Evolutionary conservation across 2,797 vertebrate species (phyloP), one percentile per base, ranked within the genome.

Genomic region (Halcyon badia): DNA sequence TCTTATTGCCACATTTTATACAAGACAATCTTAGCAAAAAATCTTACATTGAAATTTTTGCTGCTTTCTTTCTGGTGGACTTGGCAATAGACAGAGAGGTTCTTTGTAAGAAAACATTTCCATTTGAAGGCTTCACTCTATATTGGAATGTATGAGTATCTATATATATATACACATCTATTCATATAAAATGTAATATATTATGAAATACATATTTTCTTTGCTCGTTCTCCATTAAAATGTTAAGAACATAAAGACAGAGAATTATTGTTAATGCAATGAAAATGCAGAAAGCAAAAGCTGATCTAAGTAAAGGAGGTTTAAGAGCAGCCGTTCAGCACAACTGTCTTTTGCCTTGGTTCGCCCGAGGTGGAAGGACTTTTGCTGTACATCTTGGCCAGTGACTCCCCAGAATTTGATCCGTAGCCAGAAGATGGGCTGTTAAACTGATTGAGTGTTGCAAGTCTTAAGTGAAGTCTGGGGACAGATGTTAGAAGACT

Each of bases 121-220:
- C 37, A 41, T 62, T 65, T 30, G 83, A 94, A 95, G 81, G 80
- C 90, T 95, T 95, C 78, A 56, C 68, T 94, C 44, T 92, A 28
- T 92, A 81, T 83, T 58, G 87, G 83, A 87, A 73, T 79, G 73
- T 96, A 92, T 76, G 54, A 80, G 6, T 81, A 15, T 70, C 28
- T 78, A 35, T 75, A 49, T 70, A 91, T 33, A 48, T 2, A 58
- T 6, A 58, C 70, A 82, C 70, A 70, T 80, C 49, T 80, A 52
- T 70, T 80, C 44, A 90, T 77, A 80, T 52, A 42, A 83, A 96
- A 65, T 75, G 37, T 85, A 82, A 80, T 77, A 37, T 80, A 77
- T 80, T 65, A 83, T 21, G 2, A 92, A 91, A 75, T 79, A 91
- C 3, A 3, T 68, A 70, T 52, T 94, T 95, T 72, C 41, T 95